These are phyloP conservation scores for Channa maculata DNA, from an alignment of 2,113 vertebrate species.

Conservation along the genomic window DNA sequence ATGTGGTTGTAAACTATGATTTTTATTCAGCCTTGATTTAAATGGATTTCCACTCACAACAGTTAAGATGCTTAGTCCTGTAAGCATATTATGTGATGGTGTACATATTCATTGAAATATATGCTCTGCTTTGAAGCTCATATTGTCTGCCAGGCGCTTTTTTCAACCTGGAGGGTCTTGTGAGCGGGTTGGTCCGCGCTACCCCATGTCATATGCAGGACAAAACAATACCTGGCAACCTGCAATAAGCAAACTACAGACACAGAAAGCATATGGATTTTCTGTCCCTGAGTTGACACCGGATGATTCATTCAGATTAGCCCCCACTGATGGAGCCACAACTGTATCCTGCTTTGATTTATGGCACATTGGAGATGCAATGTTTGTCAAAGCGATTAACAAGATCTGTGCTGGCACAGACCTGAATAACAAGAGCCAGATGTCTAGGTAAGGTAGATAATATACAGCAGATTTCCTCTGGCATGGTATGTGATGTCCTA, in stretches of 20 bases:
- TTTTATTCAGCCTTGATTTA: conserved; percentile 7
- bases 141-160: conserved; percentile 13
- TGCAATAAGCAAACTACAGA: conserved; percentile 36
- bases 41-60: conserved; percentile 24
- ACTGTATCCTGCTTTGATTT: conserved; percentile 71
- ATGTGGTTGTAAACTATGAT: conserved; percentile 1
- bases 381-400: conserved; percentile 79
- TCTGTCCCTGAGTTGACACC: conserved; percentile 56
- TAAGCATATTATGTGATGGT: conserved; percentile 11
- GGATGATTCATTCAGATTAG: conserved; percentile 74
- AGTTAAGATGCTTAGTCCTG: conserved; percentile 16
- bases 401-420: conserved; percentile 52
- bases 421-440: conserved; percentile 66
- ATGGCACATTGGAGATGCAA: conserved; percentile 58
- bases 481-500: conserved; percentile 22
- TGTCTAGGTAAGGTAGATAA: conserved; percentile 49
- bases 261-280: conserved; percentile 68
- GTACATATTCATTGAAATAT: conserved; percentile 18
- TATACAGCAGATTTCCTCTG: conserved; percentile 14
- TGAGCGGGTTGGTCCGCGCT: conserved; percentile 39
- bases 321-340: conserved; percentile 55
- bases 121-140: conserved; percentile 21
- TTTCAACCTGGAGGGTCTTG: conserved; percentile 28
- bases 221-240: conserved; percentile 50
- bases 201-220: conserved; percentile 10